Evolutionary conservation across 2,888 invertebrate genomes (phyloP).

Genomic region (Steromphala cineraria): DNA sequence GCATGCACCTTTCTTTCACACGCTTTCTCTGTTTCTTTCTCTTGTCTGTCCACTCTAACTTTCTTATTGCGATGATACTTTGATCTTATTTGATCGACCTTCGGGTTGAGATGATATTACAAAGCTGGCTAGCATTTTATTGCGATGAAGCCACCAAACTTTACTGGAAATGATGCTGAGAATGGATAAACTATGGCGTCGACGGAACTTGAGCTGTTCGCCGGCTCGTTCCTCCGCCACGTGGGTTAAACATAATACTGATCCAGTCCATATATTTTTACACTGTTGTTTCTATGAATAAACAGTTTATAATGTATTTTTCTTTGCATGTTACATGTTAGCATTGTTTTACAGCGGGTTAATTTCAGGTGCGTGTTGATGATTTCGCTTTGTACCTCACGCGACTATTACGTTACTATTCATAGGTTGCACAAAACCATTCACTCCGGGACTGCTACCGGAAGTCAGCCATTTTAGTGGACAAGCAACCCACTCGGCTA

Average conservation of each 20-base stretch:
- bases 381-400: no score
- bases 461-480: no score
- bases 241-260: constrained; percentile 11
- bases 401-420: no score
- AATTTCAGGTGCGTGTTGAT: no score
- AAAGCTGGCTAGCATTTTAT: constrained; percentile 28
- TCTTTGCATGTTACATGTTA: no score
- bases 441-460: no score
- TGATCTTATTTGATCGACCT: constrained; percentile 46
- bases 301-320: neutral
- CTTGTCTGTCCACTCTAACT: neutral
- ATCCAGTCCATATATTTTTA: constrained; percentile 9
- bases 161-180: constrained; percentile 39
- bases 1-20: constrained; percentile 15
- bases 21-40: constrained; percentile 9
- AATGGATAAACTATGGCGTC: constrained; percentile 40
- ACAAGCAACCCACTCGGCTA: no score
- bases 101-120: constrained; percentile 43
- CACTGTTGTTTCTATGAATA: neutral
- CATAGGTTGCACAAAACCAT: no score
- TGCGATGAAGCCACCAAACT: constrained; percentile 36
- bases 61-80: constrained; percentile 23
- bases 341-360: no score
- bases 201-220: constrained; percentile 1
- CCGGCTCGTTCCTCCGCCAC: neutral